Evolutionary conservation across 1,140 invertebrate genomes (phyloP).

Genomic region (Brachionus plicatilis): DNA sequence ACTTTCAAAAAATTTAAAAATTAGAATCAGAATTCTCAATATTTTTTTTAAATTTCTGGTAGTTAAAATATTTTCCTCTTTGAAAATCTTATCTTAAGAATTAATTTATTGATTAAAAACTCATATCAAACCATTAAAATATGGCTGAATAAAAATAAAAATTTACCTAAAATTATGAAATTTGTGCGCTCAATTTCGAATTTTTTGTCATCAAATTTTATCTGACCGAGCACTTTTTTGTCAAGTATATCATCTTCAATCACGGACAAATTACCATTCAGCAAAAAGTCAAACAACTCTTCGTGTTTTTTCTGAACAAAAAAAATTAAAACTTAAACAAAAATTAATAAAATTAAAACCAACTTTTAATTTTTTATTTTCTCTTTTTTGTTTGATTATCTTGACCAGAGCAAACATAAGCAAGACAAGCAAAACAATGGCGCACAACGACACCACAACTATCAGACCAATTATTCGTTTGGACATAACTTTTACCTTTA

Average conservation of each 20-base stretch:
- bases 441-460: neutral
- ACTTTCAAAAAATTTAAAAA: no score
- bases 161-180: neutral
- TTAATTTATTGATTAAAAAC: no score
- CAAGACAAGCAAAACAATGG: neutral
- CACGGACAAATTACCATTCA: neutral
- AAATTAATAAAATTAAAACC: neutral
- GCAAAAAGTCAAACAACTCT: conserved; percentile 12
- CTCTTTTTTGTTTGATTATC: conserved; percentile 14
- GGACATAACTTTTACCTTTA: neutral
- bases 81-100: no score
- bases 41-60: no score
- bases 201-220: conserved; percentile 37
- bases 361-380: conserved; percentile 21
- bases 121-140: no score
- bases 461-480: neutral
- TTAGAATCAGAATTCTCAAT: no score
- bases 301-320: conserved; percentile 26
- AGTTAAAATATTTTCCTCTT: no score
- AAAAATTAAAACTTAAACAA: neutral
- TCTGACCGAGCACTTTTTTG: neutral
- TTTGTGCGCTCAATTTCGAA: conserved; percentile 17
- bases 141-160: neutral
- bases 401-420: neutral
- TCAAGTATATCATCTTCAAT: neutral